Conservation (phyloP, 2,888 invertebrate species). For the Pogonocherus hispidulus region DNA sequence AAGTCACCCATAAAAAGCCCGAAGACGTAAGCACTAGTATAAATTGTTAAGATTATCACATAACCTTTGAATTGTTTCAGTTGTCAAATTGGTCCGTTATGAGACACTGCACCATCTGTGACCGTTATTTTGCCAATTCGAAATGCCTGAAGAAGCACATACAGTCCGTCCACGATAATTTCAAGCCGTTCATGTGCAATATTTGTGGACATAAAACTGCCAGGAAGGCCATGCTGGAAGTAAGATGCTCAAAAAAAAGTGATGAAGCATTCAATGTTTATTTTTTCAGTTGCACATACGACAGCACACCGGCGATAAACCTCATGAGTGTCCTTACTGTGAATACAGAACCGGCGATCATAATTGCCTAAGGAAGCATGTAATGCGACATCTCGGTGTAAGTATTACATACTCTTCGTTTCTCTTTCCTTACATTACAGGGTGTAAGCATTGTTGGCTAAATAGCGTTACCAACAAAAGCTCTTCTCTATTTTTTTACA, state of each 20-base stretch:
- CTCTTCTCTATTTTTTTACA: too few species aligned
- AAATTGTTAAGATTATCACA: background rate
- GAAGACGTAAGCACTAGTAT: slow-evolving; percentile 53
- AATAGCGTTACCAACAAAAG: too few species aligned
- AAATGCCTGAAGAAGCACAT: slow-evolving; percentile 79
- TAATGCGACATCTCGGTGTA: slow-evolving; percentile 74
- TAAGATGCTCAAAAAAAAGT: slow-evolving; percentile 49
- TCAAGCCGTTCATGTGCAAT: slow-evolving; percentile 81
- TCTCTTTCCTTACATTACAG: background rate
- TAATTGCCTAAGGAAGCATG: slow-evolving; percentile 79
- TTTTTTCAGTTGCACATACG: slow-evolving; percentile 75
- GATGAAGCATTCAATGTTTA: slow-evolving; percentile 23
- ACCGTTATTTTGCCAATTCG: slow-evolving; percentile 77
- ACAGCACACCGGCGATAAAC: slow-evolving; percentile 85
- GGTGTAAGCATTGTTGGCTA: background rate
- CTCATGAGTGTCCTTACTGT: slow-evolving; percentile 79
- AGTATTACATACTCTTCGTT: slow-evolving; percentile 39
- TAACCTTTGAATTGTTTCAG: background rate
- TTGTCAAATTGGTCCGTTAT: slow-evolving; percentile 71
- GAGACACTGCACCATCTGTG: slow-evolving; percentile 79
- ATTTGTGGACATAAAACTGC: slow-evolving; percentile 82
- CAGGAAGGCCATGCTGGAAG: slow-evolving; percentile 78
- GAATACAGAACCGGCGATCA: slow-evolving; percentile 82
- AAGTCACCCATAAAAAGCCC: slow-evolving; percentile 67
- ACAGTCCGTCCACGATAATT: slow-evolving; percentile 80